Evolutionary conservation across 2,113 vertebrate species (phyloP), one percentile per base, ranked within the genome.

Genomic region (Ochotona curzoniae): DNA sequence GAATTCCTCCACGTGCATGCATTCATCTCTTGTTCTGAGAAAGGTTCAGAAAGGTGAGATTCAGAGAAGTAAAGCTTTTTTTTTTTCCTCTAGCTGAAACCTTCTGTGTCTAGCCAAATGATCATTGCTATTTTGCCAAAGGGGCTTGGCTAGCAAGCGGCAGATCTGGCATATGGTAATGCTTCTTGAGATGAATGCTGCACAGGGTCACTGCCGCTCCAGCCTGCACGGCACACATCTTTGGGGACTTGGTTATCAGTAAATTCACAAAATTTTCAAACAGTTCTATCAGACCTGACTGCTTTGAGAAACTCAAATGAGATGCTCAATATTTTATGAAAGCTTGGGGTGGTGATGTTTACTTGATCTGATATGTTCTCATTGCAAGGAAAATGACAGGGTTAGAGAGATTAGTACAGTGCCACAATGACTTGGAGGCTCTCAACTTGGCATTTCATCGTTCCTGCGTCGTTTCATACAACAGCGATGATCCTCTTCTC

Each of bases 291-390:
- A 73, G 30, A 60, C 8, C 57, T 63, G 85, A 82, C 57, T 83
- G 70, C 91, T 91, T 91, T 83, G 81, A 90, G 69, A 93, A 86
- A 71, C 71, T 94, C 74, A 94, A 94, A 97, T 97, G 93, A 96
- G 93, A 93, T 66, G 82, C 84, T 95, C 82, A 96, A 93, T 94
- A 95, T 95, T 97, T 97, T 83, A 96, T 94, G 94, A 94, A 94
- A 13, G 64, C 79, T 84, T 95, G 49, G 84, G 85, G 49, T 63
- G 70, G 87, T 32, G 47, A 92, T 95, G 61, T 96, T 94, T 96
- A 47, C 91, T 86, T 82, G 44, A 84, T 91, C 87, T 83, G 90
- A 51, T 89, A 67, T 23, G 57, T 76, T 93, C 83, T 94, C 69
- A 28, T n/a, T 69, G 80, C 57, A 66, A 30, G 76, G 86, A 67